phyloP scores from a whole-genome alignment of 2,888 invertebrate species.

The Microplitis deprimator region DNA sequence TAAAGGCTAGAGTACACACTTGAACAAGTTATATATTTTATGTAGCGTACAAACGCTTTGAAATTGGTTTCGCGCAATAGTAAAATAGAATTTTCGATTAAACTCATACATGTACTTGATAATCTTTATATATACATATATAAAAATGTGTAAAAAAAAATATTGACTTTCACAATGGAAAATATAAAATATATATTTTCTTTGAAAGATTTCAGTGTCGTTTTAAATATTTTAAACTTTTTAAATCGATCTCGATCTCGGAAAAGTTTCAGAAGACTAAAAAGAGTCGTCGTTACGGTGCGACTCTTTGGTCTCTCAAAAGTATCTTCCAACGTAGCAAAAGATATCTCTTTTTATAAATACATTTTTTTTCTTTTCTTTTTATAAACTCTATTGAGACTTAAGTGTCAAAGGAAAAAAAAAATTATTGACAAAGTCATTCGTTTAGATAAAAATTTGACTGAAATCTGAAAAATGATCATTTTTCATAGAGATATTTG shows the following conservation, averaged over 20 bases:
- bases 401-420: not conserved
- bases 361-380: no score
- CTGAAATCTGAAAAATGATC: no score
- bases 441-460: not conserved
- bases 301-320: not conserved
- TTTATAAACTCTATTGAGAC: not conserved
- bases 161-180: not conserved
- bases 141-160: not conserved
- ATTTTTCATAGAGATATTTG: no score
- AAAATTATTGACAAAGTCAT: not conserved
- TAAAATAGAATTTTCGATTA: not conserved
- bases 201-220: not conserved
- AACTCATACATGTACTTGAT: not conserved
- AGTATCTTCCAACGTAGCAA: not conserved
- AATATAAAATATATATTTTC: not conserved
- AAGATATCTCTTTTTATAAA: not conserved
- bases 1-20: not conserved
- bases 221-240: not conserved
- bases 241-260: not conserved
- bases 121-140: not conserved
- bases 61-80: not conserved
- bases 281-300: not conserved
- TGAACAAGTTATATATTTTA: not conserved
- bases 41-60: not conserved
- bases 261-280: not conserved